Base-by-base conservation (phyloP, 1,140 invertebrate species). In the Dreissena polymorpha region DNA sequence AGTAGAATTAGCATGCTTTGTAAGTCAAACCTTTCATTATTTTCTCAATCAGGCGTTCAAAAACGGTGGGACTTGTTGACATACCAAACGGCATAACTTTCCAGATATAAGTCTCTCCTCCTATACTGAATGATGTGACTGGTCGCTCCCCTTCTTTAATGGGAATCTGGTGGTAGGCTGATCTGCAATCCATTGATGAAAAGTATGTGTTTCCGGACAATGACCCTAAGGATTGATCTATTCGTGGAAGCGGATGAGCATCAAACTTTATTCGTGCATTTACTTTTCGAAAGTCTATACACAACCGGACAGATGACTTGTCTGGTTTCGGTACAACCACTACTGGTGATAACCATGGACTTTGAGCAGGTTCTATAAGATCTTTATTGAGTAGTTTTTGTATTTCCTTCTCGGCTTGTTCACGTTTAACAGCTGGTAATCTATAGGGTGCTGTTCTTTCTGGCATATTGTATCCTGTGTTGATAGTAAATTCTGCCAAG, bases 61-160 rank as follows among this genome's bases (percentile, higher is more conserved):
- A 77, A 23, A 67, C 64, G 12, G 63, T 60, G 50, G 74, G 64
- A 16, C 27, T 50, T 8, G 60, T 77, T n/a, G 39, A 13, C 64
- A 77, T 21, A 25, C 74, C 74, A 67, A 77, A 77, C n/a, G 74
- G 74, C 74, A 77, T 77, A 7, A 29, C 27, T 49, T 77, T 77
- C 13, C 49, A 77, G 18, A 50, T n/a, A 53, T 67, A 77, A 12
- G 64, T 77, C 13, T 67, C 74, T 21, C 64, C 63, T 21, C 63
- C 64, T 70, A 70, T 68, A 27, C 63, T 53, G 23, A 79, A 79
- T 13, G 67, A 64, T 27, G 76, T 79, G 27, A 68, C 68, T 18
- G 65, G 51, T 60, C 25, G 50, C 21, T 70, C 76, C 55, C 55
- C 51, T 25, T 77, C 49, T 14, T 18, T 27, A 50, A 77, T 53